Percentiles rank a stretch among this genome's conserved stretches.
Evolutionary conservation across 2,113 vertebrate genomes (phyloP).

Genomic region (Lagopus leucura): DNA sequence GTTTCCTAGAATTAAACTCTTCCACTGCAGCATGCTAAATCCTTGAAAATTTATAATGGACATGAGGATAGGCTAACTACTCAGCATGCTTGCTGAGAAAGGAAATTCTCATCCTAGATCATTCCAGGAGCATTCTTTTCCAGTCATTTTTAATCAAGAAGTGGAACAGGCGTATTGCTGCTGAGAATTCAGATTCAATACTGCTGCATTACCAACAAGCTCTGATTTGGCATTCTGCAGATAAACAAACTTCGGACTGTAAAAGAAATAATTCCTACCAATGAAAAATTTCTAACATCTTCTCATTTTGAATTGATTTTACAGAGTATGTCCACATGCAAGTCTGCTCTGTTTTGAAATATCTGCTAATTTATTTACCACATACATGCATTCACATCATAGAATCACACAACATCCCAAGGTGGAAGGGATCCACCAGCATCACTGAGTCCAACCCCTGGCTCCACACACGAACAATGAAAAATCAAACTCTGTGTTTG

Average conservation of each 20-base stretch:
- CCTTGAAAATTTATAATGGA: neutral
- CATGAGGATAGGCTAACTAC: neutral
- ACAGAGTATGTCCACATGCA: neutral
- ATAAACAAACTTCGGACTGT: neutral
- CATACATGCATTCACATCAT: neutral
- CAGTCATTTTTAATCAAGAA: neutral
- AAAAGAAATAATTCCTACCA: neutral
- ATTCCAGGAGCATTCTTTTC: neutral
- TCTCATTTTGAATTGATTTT: neutral
- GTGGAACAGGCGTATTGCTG: accelerated
- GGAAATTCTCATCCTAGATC: neutral
- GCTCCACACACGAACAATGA: neutral
- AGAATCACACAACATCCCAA: neutral
- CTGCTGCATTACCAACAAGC: neutral
- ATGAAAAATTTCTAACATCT: neutral
- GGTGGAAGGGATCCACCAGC: neutral
- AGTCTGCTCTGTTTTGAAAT: neutral
- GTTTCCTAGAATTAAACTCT: neutral
- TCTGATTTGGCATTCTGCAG: neutral
- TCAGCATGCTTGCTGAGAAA: neutral
- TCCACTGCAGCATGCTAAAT: neutral
- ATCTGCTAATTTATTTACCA: neutral
- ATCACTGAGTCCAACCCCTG: neutral
- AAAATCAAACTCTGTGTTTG: neutral
- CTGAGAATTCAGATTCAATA: neutral